Evolutionary conservation across 1,140 invertebrate species (phyloP).

Genomic region (Anoplophora glabripennis): DNA sequence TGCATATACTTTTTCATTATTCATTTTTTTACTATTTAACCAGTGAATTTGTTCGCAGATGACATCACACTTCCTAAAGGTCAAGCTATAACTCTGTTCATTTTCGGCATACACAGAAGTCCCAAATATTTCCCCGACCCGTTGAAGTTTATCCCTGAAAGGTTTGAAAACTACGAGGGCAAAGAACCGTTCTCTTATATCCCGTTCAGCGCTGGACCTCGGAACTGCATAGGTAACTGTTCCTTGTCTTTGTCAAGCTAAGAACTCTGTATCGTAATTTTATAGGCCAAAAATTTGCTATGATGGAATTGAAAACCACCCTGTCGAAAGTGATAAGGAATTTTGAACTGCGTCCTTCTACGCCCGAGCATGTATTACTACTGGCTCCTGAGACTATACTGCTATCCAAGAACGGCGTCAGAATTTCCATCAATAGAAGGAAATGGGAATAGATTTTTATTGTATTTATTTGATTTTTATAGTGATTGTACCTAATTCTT

Average conservation of each 20-base stretch:
- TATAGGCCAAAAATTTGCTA: conserved; percentile 72
- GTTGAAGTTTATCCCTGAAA: conserved; percentile 70
- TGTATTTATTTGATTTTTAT: too few species aligned
- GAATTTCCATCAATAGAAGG: conserved; percentile 41
- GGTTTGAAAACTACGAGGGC: conserved; percentile 63
- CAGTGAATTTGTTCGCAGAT: conserved; percentile 47
- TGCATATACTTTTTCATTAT: too few species aligned
- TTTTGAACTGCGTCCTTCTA: conserved; percentile 53
- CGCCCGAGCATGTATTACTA: conserved; percentile 33
- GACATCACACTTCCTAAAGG: conserved; percentile 17
- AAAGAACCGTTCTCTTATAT: conserved; percentile 55
- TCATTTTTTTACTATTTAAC: too few species aligned
- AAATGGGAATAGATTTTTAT: conserved; percentile 1
- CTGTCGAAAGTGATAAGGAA: conserved; percentile 65
- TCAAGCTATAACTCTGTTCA: conserved; percentile 41
- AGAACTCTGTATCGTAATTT: background rate
- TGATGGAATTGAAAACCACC: conserved; percentile 70
- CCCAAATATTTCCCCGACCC: conserved; percentile 66
- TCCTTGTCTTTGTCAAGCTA: background rate
- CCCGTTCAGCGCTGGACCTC: conserved; percentile 67
- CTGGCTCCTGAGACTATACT: conserved; percentile 45
- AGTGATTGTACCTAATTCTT: too few species aligned
- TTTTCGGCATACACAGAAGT: conserved; percentile 65
- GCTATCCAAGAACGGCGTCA: conserved; percentile 49
- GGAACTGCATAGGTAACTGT: conserved; percentile 65